Evolutionary conservation across 2,113 vertebrate genomes (phyloP), one percentile per base, ranked within the genome.

Genomic region (Bubo blakistoni): DNA sequence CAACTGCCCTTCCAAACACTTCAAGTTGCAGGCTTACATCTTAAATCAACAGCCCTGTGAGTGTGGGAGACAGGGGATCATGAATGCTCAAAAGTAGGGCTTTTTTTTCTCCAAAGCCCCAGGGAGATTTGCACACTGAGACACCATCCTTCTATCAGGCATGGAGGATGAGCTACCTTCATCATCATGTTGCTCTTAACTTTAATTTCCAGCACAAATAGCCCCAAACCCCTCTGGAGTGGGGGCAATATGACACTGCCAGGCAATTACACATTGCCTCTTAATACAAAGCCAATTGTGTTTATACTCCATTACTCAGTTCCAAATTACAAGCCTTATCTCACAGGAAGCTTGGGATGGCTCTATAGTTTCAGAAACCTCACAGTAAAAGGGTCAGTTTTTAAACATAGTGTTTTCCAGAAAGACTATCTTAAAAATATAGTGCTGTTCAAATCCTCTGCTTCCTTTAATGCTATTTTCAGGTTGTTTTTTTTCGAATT

Each of bases 391-490:
- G 92, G 96, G 76, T 58, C 83, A 91, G 76, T 80, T 93, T 96
- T 97, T 74, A 97, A 98, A 97, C 66, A 96, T 12, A 97, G 94
- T 96, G 72, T 97, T 98, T 98, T 98, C 52, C 76, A 96, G 96
- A 97, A 96, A 81, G 55, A 91, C 94, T 93, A 38, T 97, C 96
- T 97, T 97, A 92, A 98, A 98, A 97, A 96, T 88, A 98, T 71
- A 98, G 96, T 94, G 95, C 96, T 96, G 94, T 96, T 98, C 96
- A 98, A 98, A 98, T 97, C 94, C 96, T 97, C 95, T 72, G 71
- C 94, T 98, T 98, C 98, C 97, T 98, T 97, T 96, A 96, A 94
- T 96, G 96, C 98, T 98, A 98, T 98, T 98, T 98, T 98, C 95
- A 96, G 97, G 77, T 96, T 96, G 92, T 89, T 97, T 89, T 84